Conservation (phyloP, 2,113 vertebrate species). For the Xiphorhynchus elegans region DNA sequence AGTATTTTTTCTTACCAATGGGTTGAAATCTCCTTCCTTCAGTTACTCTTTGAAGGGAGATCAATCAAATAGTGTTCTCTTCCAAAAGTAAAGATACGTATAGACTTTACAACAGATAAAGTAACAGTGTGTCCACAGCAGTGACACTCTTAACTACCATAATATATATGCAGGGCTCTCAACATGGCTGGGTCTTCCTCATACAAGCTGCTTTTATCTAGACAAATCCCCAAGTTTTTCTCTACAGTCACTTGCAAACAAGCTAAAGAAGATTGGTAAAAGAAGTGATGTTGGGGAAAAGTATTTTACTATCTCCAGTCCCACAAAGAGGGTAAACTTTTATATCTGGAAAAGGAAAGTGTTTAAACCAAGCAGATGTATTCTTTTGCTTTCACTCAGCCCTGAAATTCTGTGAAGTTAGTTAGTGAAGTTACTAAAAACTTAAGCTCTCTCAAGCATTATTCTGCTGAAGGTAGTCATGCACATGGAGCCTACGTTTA, state of each 20-base stretch:
- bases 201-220: not conserved
- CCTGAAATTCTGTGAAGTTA: not conserved
- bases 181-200: not conserved
- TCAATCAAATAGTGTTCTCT: not conserved
- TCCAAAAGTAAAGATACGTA: not conserved
- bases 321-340: not conserved
- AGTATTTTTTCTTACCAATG: not conserved
- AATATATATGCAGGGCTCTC: not conserved
- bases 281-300: not conserved
- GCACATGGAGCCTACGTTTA: not conserved
- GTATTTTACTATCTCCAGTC: not conserved
- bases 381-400: not conserved
- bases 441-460: not conserved
- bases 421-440: not conserved
- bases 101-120: not conserved
- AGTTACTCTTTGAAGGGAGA: not conserved
- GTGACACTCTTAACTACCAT: not conserved
- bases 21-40: conserved; percentile 12
- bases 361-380: not conserved
- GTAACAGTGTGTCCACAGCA: not conserved
- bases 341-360: not conserved
- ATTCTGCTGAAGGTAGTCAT: not conserved
- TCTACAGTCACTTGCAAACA: not conserved
- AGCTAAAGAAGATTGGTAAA: not conserved
- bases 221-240: not conserved